Conservation (phyloP, 2,797 vertebrate species). For the Rhabdophis nuchalis region DNA sequence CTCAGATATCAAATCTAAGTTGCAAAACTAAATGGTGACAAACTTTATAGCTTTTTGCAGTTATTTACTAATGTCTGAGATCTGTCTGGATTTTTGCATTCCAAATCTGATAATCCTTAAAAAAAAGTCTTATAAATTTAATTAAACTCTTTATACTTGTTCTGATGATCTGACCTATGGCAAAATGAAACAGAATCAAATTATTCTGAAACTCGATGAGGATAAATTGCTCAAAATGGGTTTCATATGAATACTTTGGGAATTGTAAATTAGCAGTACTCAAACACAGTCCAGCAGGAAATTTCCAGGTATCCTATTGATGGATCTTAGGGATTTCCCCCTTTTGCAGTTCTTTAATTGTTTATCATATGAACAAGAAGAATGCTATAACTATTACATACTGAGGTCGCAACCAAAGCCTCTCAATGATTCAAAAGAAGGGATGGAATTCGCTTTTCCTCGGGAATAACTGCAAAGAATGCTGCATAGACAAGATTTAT, state of each 20-base stretch:
- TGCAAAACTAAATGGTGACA: neutral
- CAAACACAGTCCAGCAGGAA: neutral
- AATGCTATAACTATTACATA: slow-evolving; percentile 40
- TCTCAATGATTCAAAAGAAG: neutral
- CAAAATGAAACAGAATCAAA: accelerated
- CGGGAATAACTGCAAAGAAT: neutral
- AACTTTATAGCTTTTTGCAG: neutral
- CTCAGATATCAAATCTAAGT: neutral
- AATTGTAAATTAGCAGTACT: neutral
- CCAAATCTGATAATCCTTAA: neutral
- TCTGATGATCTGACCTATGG: accelerated
- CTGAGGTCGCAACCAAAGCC: slow-evolving; percentile 14
- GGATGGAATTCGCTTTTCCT: neutral
- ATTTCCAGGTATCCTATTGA: slow-evolving; percentile 41
- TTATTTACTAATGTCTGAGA: neutral
- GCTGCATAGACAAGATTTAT: neutral
- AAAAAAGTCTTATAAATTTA: neutral
- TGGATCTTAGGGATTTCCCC: slow-evolving; percentile 10
- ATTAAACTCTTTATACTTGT: neutral
- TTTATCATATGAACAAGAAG: slow-evolving; percentile 32
- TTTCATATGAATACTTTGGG: neutral
- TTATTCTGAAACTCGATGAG: neutral
- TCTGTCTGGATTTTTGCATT: neutral
- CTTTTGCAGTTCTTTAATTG: slow-evolving; percentile 35
- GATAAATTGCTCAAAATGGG: neutral